Evolutionary conservation across 1,140 invertebrate species (phyloP).

Genomic region (Drosophila miranda): DNA sequence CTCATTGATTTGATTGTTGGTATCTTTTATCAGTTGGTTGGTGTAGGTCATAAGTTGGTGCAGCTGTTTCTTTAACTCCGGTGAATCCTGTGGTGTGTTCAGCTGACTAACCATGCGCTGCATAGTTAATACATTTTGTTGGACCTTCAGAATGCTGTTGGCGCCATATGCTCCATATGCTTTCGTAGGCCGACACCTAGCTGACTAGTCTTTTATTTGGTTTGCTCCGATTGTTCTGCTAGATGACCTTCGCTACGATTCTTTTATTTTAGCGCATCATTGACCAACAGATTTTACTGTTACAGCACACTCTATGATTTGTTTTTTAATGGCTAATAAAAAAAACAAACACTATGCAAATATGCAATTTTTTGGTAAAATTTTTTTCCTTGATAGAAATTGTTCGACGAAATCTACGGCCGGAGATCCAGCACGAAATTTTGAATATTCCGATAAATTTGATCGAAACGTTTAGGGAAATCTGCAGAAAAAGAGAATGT

Average conservation of each 20-base stretch:
- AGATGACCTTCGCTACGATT: constrained; percentile 12
- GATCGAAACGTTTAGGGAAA: too few relatives aligned
- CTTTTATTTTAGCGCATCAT: neutral
- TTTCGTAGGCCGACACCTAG: constrained; percentile 80
- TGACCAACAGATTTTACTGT: constrained; percentile 1
- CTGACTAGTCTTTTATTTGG: constrained; percentile 39
- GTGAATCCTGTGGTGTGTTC: constrained; percentile 94
- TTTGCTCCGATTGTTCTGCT: constrained; percentile 2
- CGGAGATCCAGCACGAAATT: too few relatives aligned
- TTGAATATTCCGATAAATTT: too few relatives aligned
- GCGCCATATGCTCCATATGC: constrained; percentile 83
- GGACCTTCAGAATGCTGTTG: constrained; percentile 96
- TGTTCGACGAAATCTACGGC: too few relatives aligned
- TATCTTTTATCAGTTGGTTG: constrained; percentile 97
- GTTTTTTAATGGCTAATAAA: neutral
- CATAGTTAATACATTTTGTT: constrained; percentile 98
- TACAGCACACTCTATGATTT: neutral
- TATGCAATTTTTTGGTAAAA: constrained; percentile 14
- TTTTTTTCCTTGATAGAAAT: too few relatives aligned
- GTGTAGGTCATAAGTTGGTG: constrained; percentile 98
- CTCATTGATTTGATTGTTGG: constrained; percentile 92
- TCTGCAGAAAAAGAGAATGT: too few relatives aligned
- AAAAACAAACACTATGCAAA: constrained; percentile 7
- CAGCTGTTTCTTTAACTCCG: constrained; percentile 93
- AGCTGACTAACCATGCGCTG: constrained; percentile 96